A percentile compares a stretch with the other conserved stretches of the same genome.
These are phyloP conservation scores for Myxocyprinus asiaticus DNA, from an alignment of 2,113 vertebrate species.

Conservation along the genomic window DNA sequence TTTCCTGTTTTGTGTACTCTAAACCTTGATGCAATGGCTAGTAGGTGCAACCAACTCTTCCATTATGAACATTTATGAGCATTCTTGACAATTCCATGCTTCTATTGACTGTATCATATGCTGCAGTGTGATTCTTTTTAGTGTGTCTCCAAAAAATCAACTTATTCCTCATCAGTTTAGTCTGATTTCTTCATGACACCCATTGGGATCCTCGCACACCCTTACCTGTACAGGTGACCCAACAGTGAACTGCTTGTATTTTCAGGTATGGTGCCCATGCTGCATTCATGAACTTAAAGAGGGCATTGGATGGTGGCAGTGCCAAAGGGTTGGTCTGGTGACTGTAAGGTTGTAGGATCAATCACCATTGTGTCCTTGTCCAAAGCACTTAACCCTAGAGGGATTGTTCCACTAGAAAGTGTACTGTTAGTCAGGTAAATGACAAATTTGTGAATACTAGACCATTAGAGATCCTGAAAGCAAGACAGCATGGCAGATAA, in stretches of 20 bases:
- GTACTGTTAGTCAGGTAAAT: not conserved
- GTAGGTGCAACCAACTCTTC: not conserved
- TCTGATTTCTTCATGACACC: constrained; percentile 7
- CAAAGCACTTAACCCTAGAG: not conserved
- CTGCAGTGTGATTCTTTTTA: not conserved
- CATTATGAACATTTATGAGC: too few species aligned
- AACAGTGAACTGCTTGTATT: not conserved
- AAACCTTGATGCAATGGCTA: not conserved
- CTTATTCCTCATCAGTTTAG: too few species aligned
- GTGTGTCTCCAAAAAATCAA: too few species aligned
- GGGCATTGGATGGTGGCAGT: constrained; percentile 19
- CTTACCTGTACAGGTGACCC: constrained; percentile 16
- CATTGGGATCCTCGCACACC: not conserved
- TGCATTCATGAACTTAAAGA: constrained; percentile 37
- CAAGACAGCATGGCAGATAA: constrained; percentile 83
- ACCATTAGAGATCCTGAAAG: not conserved
- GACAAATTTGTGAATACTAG: not conserved
- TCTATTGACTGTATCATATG: not conserved
- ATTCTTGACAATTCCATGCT: not conserved
- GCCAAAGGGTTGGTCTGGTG: not conserved
- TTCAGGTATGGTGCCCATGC: not conserved
- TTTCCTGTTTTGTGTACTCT: not conserved
- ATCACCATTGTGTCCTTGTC: not conserved
- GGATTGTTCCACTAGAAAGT: not conserved
- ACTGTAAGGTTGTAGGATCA: not conserved